Conservation (phyloP, 2,797 vertebrate genomes). For the Dryobates pubescens region DNA sequence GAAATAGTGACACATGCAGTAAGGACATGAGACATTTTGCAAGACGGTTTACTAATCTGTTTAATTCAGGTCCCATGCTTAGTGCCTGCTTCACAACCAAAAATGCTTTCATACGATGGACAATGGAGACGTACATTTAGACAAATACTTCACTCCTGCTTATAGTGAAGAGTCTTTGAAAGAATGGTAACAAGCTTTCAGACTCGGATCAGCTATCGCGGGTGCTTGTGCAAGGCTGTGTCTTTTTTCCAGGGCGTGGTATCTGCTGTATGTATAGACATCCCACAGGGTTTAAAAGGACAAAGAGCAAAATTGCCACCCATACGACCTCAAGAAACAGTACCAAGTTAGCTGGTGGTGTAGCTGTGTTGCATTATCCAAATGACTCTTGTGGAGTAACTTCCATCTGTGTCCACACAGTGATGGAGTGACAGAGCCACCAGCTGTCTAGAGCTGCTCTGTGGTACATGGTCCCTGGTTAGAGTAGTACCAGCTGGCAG, state of each 20-base stretch:
- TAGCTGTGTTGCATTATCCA: no score
- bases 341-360: not conserved
- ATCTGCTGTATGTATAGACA: not conserved
- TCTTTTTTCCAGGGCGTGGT: no score
- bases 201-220: no score
- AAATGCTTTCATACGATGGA: rapidly evolving
- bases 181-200: rapidly evolving
- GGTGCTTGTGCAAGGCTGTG: no score
- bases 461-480: no score
- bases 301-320: not conserved
- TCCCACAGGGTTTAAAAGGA: not conserved
- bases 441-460: not conserved
- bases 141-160: not conserved
- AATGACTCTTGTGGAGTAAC: no score
- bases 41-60: rapidly evolving
- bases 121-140: rapidly evolving
- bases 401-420: not conserved
- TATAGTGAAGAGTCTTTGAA: not conserved
- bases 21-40: not conserved
- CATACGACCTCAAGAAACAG: not conserved
- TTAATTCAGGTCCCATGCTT: rapidly evolving
- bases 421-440: rapidly evolving
- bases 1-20: rapidly evolving
- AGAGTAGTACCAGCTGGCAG: not conserved
- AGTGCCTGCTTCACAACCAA: rapidly evolving